phyloP scores from a whole-genome alignment of 2,797 vertebrate genomes.

The Sylvia borin region DNA sequence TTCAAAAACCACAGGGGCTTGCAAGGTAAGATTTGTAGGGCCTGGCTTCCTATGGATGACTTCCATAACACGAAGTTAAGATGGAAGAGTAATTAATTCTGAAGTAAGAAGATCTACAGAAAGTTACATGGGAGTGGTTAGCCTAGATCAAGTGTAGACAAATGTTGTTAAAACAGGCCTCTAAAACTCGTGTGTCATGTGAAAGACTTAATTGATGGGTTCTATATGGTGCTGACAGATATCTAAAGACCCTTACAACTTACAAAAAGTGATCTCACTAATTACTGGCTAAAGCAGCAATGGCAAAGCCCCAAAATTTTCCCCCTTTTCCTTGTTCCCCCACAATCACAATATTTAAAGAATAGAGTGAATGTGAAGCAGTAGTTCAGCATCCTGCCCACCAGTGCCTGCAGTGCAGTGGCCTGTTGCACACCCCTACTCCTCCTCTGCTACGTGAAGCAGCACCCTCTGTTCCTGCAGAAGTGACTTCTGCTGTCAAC shows the following conservation, averaged over 20 bases:
- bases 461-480: not conserved
- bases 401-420: not conserved
- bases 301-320: not conserved
- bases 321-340: fast-evolving
- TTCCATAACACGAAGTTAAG: not conserved
- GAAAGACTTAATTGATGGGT: not conserved
- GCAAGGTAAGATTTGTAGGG: not conserved
- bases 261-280: not conserved
- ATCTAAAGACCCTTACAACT: not conserved
- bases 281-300: not conserved
- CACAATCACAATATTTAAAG: not conserved
- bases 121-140: not conserved
- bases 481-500: not conserved
- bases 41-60: not conserved
- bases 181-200: not conserved
- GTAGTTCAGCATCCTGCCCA: not conserved
- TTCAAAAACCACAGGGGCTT: not conserved
- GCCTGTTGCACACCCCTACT: not conserved
- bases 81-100: not conserved
- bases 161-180: not conserved
- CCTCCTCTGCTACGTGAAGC: fast-evolving
- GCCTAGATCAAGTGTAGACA: not conserved
- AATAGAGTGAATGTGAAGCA: not conserved
- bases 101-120: not conserved
- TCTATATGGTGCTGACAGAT: not conserved